phyloP scores from a whole-genome alignment of 2,888 invertebrate species.

The Pseudococcus viburni region DNA sequence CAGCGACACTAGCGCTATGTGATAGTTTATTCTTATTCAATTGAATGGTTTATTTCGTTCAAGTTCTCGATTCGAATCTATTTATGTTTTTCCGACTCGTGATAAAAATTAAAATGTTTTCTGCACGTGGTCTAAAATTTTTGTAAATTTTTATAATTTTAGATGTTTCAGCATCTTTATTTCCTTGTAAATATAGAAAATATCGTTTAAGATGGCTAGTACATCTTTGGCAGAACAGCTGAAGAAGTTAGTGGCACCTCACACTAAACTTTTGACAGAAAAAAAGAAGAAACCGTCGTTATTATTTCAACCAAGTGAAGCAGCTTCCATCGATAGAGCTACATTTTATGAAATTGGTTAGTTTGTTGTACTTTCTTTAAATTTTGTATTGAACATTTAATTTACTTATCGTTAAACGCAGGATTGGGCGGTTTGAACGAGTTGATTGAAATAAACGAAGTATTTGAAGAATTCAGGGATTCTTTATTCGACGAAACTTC shows the following conservation, averaged over 20 bases:
- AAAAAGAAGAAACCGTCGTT: constrained; percentile 84
- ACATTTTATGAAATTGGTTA: constrained; percentile 88
- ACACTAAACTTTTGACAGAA: constrained; percentile 77
- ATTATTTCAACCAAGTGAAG: constrained; percentile 91
- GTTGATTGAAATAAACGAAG: constrained; percentile 80
- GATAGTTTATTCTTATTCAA: background rate
- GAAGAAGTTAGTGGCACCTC: constrained; percentile 81
- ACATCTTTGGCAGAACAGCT: constrained; percentile 88
- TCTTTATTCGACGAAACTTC: constrained; percentile 85
- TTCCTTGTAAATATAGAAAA: background rate
- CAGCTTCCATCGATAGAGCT: constrained; percentile 86
- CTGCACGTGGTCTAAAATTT: background rate
- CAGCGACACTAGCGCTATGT: background rate
- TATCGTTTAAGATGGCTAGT: constrained; percentile 70
- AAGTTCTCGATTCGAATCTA: background rate
- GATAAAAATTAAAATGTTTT: background rate
- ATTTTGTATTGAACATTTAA: background rate
- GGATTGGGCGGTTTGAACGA: constrained; percentile 87
- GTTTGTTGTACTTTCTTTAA: background rate
- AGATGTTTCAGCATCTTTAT: background rate
- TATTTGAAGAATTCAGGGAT: constrained; percentile 81
- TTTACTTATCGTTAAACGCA: constrained; percentile 70
- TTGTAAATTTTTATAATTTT: background rate
- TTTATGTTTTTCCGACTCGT: background rate
- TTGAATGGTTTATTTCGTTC: background rate